phyloP scores from a whole-genome alignment of 2,888 invertebrate genomes.

The Ophraella communa region DNA sequence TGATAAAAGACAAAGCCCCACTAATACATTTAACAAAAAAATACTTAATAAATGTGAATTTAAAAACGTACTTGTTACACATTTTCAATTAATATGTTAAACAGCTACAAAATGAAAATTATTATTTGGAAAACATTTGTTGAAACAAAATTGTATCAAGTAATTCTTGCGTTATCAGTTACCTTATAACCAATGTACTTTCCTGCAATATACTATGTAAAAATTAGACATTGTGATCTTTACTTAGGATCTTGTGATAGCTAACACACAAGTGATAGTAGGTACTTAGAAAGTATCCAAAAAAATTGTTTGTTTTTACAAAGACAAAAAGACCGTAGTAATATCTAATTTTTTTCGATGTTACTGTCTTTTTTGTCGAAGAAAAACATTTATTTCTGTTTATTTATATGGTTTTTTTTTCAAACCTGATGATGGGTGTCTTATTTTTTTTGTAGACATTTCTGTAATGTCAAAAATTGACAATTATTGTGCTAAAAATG shows the following conservation, averaged over 20 bases:
- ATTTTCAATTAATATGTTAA: no score
- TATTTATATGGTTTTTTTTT: no score
- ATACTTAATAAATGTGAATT: no score
- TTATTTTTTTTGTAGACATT: background rate
- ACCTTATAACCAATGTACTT: background rate
- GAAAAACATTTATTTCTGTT: no score
- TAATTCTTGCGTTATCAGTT: background rate
- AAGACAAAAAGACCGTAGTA: background rate
- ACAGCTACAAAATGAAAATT: no score
- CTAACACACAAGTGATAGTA: background rate
- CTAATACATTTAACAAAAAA: no score
- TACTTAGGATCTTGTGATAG: background rate
- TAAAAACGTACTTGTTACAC: no score
- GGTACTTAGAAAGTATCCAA: background rate
- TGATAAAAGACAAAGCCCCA: no score
- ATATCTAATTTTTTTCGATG: no score
- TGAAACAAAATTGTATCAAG: background rate
- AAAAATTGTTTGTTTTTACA: background rate
- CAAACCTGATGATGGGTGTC: background rate
- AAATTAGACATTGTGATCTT: background rate
- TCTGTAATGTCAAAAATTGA: background rate
- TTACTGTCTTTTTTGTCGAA: no score
- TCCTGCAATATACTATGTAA: background rate
- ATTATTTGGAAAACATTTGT: no score
- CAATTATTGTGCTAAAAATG: background rate